Base-by-base conservation (phyloP, 1,140 invertebrate genomes). In the Leptopilina boulardi region DNA sequence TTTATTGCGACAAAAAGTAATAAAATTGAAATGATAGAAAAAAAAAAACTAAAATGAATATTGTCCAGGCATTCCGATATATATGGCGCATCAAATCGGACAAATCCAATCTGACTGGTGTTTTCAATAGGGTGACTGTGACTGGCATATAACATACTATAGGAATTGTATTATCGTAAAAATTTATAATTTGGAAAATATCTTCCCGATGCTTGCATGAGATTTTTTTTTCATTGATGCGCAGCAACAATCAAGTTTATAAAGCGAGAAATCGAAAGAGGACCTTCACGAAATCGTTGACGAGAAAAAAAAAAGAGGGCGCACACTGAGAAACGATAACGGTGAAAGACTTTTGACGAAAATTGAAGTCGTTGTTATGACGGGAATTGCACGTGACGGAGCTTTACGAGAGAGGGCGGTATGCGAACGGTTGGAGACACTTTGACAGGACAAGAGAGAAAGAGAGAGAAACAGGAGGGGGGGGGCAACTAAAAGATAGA, bases 101-200 rank as follows among this genome's bases (percentile, higher is more conserved):
- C 88, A 87, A 89, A 90, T 90, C 89, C 83, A 89, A 90, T 90
- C 79, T 83, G 85, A 86, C 80, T 83, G 78, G 78, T 75, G 80
- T 80, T 77, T 51, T 79, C 76, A 70, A 81, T 81, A 74, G 77
- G 75, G 77, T 86, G 84, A 76, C 80, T 77, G 11, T n/a, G 74
- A 82, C 79, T 75, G 74, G 80, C 73, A 76, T 44, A 47, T 44
- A 47, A 30, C 76, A 71, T 59, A 70, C 74, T 81, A 75, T 71
- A 34, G 59, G 21, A 42, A 21, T 41, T 71, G 34, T 76, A 44
- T 70, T 76, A 72, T 91, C 90, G 89, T 91, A 91, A 91, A 91
- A 91, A 91, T 91, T 91, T 91, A 91, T 89, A 91, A 91, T 91
- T 91, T 91, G 90, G 90, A 91, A 91, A 91, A 91, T 90, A 90